phyloP scores from a whole-genome alignment of 2,888 invertebrate species.

The Crematogaster levior region DNA sequence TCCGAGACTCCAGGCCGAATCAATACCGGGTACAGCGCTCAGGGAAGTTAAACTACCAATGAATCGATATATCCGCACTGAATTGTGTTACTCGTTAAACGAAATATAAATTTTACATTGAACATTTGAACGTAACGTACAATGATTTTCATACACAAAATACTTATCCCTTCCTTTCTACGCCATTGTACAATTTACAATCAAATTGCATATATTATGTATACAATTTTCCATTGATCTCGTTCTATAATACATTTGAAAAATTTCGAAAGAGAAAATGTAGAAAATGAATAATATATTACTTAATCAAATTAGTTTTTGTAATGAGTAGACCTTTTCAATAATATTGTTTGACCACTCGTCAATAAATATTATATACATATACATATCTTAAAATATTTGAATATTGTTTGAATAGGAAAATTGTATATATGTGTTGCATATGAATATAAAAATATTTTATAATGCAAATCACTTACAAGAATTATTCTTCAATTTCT shows the following conservation, averaged over 20 bases:
- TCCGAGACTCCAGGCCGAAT: constrained; percentile 54
- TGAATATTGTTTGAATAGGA: background rate
- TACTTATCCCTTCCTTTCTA: background rate
- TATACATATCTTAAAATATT: no score
- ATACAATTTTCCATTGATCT: background rate
- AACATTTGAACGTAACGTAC: background rate
- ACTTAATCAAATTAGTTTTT: background rate
- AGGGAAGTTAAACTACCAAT: constrained; percentile 53
- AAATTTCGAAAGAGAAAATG: background rate
- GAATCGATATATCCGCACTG: constrained; percentile 35
- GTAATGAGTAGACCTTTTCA: background rate
- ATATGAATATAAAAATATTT: background rate
- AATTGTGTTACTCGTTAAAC: background rate
- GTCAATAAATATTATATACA: background rate
- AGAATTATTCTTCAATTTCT: background rate
- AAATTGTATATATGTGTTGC: background rate
- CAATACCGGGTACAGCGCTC: constrained; percentile 33
- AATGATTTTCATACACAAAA: background rate
- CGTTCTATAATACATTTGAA: background rate
- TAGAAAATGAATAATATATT: background rate
- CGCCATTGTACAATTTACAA: background rate
- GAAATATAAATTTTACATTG: background rate
- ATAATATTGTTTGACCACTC: background rate
- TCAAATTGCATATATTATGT: background rate
- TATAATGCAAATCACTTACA: background rate